Evolutionary conservation across 2,797 vertebrate genomes (phyloP).

Genomic region (Melanotaenia boesemani): DNA sequence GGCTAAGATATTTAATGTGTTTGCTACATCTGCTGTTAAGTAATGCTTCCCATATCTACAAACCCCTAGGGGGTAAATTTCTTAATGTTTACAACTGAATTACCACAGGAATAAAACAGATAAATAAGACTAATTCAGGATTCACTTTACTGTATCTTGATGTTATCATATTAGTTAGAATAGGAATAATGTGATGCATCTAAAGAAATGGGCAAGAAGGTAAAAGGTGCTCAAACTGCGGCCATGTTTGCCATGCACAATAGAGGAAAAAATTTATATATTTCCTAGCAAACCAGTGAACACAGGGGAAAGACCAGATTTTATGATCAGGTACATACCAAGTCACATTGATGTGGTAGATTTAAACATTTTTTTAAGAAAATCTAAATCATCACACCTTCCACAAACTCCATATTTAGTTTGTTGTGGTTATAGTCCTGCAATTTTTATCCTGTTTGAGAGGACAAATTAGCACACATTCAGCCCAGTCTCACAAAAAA

Average conservation of each 20-base stretch:
- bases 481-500: too few species aligned
- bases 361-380: neutral
- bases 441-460: too few species aligned
- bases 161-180: neutral
- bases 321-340: neutral
- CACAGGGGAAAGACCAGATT: neutral
- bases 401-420: too few species aligned
- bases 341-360: neutral
- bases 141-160: neutral
- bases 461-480: too few species aligned
- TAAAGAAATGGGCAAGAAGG: too few species aligned
- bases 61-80: conserved; percentile 33
- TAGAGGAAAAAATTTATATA: neutral
- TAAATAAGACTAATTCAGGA: conserved; percentile 6
- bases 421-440: too few species aligned
- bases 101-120: neutral
- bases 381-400: neutral
- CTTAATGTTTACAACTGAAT: conserved; percentile 43
- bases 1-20: conserved; percentile 65
- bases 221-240: too few species aligned
- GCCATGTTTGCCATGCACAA: neutral
- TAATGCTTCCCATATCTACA: conserved; percentile 58
- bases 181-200: neutral
- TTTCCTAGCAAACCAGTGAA: neutral
- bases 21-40: conserved; percentile 61